Evolutionary conservation across 30 jellyfish, hydroid and myxozoan species (phyloP), one percentile per base, ranked within the genome.

Genomic region (Aurelia aurita complex sp. Pacific): DNA sequence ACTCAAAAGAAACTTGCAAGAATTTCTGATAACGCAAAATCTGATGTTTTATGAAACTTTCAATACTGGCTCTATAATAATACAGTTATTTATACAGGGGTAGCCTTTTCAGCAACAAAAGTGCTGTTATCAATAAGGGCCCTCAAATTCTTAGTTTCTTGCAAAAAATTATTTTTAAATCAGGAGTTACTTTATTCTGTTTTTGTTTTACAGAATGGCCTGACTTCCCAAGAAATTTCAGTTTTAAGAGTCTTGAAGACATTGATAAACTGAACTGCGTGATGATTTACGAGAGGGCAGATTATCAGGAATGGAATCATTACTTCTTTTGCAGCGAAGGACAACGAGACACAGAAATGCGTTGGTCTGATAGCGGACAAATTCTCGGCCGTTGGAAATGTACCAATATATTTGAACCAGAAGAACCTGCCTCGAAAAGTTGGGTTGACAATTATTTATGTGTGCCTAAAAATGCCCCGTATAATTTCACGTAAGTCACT

Each of bases 351-450:
- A 67, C 91, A n/a, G 96, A 94, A 69, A 94, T 94, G 97, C 67
- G 97, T 7, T 94, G 99, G 99, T 89, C 97, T 0, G 99, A 94
- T 74, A 74, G 85, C 23, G 99, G 99, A 10, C 90, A 96, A 10
- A 85, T 81, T 9, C 80, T 64, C n/a, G 90, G 88, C 54, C 96
- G 97, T 38, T 65, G 76, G 92, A 94, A 94, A 76, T 94, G 99
- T 85, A 94, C 99, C 67, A 90, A 85, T 50, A 94, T 94, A 11
- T 83, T 73, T 73, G 99, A 94, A 64, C 99, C 99, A 33, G 76
- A 66, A 18, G 99, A 94, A 76, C 89, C 92, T 0, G 88, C 94
- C 14, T 69, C 81, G 14, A 82, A 82, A 53, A 85, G 96, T 17
- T 94, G 99, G 99, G 69, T 83, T 35, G 97, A 94, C 69, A 94